Base-by-base conservation (phyloP, 2,888 invertebrate species). In the Trachelus tabidus region DNA sequence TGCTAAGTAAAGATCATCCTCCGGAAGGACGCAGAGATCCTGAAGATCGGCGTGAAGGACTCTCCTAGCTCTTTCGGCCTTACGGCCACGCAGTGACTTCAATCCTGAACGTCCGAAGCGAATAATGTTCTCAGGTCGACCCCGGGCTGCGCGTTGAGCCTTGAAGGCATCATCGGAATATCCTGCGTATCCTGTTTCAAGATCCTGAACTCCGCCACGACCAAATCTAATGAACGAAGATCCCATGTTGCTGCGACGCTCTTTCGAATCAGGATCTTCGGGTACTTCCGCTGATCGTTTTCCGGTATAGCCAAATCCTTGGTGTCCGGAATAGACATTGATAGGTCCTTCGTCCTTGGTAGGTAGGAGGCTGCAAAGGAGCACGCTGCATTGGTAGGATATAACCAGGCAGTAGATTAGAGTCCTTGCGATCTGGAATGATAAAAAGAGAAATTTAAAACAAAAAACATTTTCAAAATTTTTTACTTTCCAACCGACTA, bases 71-170 rank as follows among this genome's bases (percentile, higher is more conserved):
- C 56, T 56, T 56, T 56, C 56, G 56, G 56, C 56, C 56, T 56
- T 56, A 23, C 56, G 79, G 23, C 71, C 33, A 11, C 73, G 77
- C 68, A 56, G 56, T 56, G 56, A 56, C 9, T 87, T 89, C 68
- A 77, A 79, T 0, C 86, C 87, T 1, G 89, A 84, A 1, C 91
- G 85, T 0, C 92, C 92, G 76, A 91, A 91, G 34, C 92, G 85
- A 73, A 92, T 90, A 73, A 90, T 87, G 34, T 89, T 85, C 77
- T 90, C 90, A 11, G 90, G 86, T 73, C 88, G 83, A 11, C 88
- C 87, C 30, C 89, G 86, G 9, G 23, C 0, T 86, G 83, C 34
- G 23, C 56, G 56, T 9, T 83, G 83, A 30, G 82, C 81, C 68
- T 83, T 84, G 33, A 83, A 78, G 34, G 73, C 77, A 75, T 81